Conservation (phyloP, 1,140 invertebrate genomes). For the Bombus terrestris region DNA sequence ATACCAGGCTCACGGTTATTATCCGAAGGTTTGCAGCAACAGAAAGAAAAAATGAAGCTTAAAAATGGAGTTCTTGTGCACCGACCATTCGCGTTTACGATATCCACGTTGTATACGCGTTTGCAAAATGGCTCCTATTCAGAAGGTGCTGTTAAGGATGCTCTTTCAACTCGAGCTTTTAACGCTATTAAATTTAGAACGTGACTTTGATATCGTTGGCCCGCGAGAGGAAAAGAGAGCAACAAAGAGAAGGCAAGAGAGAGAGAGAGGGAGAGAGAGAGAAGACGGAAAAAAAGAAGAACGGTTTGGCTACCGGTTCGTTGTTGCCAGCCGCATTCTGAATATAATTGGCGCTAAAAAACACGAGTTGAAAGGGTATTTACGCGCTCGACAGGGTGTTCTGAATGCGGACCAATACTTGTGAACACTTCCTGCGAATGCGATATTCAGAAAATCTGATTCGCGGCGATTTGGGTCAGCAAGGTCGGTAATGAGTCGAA, state of each 20-base stretch:
- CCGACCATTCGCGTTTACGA: constrained; percentile 18
- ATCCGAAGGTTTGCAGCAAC: not conserved
- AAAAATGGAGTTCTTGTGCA: constrained; percentile 28
- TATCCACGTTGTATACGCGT: constrained; percentile 9
- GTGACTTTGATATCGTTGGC: constrained; percentile 31
- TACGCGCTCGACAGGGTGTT: not conserved
- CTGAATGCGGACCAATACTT: constrained; percentile 11
- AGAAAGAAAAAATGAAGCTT: not conserved
- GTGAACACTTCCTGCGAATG: not conserved
- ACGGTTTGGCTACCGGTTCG: not conserved
- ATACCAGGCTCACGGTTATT: not conserved
- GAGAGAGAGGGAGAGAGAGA: not conserved
- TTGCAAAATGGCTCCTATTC: constrained; percentile 31
- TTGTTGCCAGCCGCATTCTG: constrained; percentile 20
- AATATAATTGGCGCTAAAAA: constrained; percentile 33
- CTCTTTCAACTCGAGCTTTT: constrained; percentile 35
- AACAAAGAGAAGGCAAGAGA: not conserved
- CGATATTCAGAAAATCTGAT: not conserved
- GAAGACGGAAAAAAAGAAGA: not conserved
- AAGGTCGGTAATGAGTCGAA: not conserved
- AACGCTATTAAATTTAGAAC: constrained; percentile 38
- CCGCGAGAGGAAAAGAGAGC: not conserved
- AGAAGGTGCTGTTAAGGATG: constrained; percentile 31
- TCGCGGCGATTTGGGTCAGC: not conserved
- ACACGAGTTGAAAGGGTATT: constrained; percentile 4